Percentiles rank a stretch among this genome's conserved stretches.
Evolutionary conservation across 2,797 vertebrate genomes (phyloP).

Genomic region (Coregonus sp.): DNA sequence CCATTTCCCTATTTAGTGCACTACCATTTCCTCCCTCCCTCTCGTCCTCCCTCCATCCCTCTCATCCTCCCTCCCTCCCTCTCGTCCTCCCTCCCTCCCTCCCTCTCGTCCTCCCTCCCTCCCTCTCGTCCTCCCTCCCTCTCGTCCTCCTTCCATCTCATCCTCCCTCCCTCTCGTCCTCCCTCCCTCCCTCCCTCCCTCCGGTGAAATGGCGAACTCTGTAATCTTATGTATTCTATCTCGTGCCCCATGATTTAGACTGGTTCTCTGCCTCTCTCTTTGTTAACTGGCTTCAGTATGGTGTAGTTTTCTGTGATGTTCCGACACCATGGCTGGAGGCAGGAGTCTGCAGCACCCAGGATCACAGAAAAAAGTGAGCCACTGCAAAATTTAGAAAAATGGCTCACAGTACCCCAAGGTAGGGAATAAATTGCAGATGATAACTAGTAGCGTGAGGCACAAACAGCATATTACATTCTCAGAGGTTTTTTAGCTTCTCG

Average conservation of each 20-base stretch:
- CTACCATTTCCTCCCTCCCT: conserved; percentile 12
- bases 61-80: conserved; percentile 18
- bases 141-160: no score
- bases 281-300: conserved; percentile 76
- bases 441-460: conserved; percentile 76
- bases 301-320: conserved; percentile 81
- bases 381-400: conserved; percentile 77
- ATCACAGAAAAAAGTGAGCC: conserved; percentile 71
- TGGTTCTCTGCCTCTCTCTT: conserved; percentile 68
- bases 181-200: conserved; percentile 13
- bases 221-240: conserved; percentile 62
- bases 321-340: conserved; percentile 77
- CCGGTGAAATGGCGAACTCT: conserved; percentile 57
- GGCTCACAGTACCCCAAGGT: conserved; percentile 79
- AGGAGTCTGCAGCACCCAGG: conserved; percentile 71
- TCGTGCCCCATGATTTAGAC: conserved; percentile 70
- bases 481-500: conserved; percentile 63
- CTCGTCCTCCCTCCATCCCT: conserved; percentile 19
- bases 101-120: conserved; percentile 19
- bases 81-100: neutral
- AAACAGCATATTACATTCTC: conserved; percentile 84
- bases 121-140: conserved; percentile 17
- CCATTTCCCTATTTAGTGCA: neutral
- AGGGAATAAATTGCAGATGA: conserved; percentile 82
- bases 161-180: conserved; percentile 18